Base-by-base conservation (phyloP, 2,888 invertebrate genomes). In the Seira sanloemensis region DNA sequence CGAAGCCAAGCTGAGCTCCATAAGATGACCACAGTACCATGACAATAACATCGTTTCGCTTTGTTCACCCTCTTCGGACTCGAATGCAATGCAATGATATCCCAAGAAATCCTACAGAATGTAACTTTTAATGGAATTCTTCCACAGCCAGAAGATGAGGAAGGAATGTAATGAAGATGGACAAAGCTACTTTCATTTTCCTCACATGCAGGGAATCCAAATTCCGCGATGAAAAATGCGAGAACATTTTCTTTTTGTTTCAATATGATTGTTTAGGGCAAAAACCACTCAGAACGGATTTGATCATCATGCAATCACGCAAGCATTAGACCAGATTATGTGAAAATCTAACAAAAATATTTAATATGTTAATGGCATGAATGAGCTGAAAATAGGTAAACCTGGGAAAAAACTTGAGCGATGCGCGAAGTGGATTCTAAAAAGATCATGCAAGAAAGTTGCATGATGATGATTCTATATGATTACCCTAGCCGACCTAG, bases 281-380 rank as follows among this genome's bases (percentile, higher is more conserved):
- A 50, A 62, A 18, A 58, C 19, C 2, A 7, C n/a, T 2, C 50
- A 21, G 62, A 7, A 21, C 21, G 7, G 62, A 62, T 62, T 7
- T 50, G 12, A 7, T 62, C 21, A 23, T 62, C 62, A 62, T 62
- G 62, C 62, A n/a, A 62, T 62, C 62, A 62, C 62, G 62, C 62
- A 62, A 62, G 7, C 62, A 21, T 62, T 23, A 2, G 16, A 62
- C n/a, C 2, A n/a, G 62, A 62, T 21, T 9, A 62, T 62, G 23
- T 21, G 62, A 62, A 62, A 62, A 62, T 23, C 7, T 12, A 50
- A 62, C 2, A 21, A 9, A 21, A 62, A 23, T 12, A 12, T 58
- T 58, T 62, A 21, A 23, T 23, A 62, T 62, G 62, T 9, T 62
- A 62, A 62, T 62, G 19, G 19, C 21, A 62, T 21, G 62, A 21